Evolutionary conservation across 2,797 vertebrate species (phyloP).

Genomic region (Mionectes olivaceus): DNA sequence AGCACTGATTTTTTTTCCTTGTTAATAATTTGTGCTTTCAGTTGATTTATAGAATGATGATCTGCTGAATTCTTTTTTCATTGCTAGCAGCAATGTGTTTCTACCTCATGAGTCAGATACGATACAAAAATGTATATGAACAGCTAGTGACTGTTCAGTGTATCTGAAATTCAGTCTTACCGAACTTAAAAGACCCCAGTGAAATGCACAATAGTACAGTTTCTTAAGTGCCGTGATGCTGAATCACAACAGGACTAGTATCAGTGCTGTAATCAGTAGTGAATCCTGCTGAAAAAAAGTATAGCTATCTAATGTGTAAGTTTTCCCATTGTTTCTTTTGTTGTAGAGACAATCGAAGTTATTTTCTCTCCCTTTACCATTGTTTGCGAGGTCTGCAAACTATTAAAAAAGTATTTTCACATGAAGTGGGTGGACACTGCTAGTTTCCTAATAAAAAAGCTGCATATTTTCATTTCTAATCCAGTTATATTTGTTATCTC

Average conservation of each 20-base stretch:
- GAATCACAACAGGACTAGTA: not conserved
- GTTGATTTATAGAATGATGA: conserved; percentile 6
- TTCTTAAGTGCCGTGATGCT: not conserved
- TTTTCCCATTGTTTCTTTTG: not conserved
- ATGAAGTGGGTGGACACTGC: not conserved
- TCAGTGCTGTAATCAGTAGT: not conserved
- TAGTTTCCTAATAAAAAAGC: not conserved
- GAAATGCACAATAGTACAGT: not conserved
- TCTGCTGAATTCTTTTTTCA: conserved; percentile 33
- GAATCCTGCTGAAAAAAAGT: not conserved
- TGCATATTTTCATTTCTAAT: not conserved
- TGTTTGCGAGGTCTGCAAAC: not conserved
- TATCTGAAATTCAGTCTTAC: not conserved
- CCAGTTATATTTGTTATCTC: not conserved
- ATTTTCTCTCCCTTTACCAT: not conserved
- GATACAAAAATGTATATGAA: not conserved
- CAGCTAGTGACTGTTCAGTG: not conserved
- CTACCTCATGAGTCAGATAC: not conserved
- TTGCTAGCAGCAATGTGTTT: conserved; percentile 10
- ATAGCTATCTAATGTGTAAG: not conserved
- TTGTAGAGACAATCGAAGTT: not conserved
- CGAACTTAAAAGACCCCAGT: not conserved
- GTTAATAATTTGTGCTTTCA: conserved; percentile 47
- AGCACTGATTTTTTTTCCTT: not conserved
- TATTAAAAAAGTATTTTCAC: not conserved